Evolutionary conservation across 2,113 vertebrate species (phyloP).

Genomic region (Geothlypis trichas): DNA sequence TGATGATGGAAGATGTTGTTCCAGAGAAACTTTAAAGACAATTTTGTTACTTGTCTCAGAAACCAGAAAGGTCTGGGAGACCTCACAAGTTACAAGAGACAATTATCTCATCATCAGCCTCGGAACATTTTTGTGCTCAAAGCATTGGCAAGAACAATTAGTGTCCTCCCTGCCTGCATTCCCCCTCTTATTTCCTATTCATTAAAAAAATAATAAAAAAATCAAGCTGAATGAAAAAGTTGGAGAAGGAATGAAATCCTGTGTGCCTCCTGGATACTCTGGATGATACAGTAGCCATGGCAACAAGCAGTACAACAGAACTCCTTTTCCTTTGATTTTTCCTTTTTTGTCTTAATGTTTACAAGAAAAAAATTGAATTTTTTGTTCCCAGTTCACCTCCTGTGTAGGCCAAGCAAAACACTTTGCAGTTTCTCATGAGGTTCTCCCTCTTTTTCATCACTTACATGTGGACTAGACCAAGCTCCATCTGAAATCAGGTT

Average conservation of each 20-base stretch:
- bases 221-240: not conserved
- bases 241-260: conserved; percentile 20
- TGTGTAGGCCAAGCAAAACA: not conserved
- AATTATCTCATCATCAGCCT: not conserved
- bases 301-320: conserved; percentile 49
- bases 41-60: not conserved
- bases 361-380: not conserved
- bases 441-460: not conserved
- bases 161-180: not conserved
- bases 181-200: not conserved
- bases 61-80: not conserved
- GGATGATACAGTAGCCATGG: conserved; percentile 27
- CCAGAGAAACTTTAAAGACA: not conserved
- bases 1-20: not conserved
- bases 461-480: not conserved
- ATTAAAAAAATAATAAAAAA: not conserved
- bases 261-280: not conserved
- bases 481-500: not conserved
- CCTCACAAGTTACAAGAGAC: not conserved
- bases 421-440: not conserved
- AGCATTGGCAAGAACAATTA: not conserved
- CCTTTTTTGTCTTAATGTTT: conserved; percentile 3
- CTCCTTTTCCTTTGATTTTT: conserved; percentile 57
- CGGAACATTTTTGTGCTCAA: not conserved
- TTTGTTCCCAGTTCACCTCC: not conserved